Evolutionary conservation across 2,113 vertebrate species (phyloP), one percentile per base, ranked within the genome.

Genomic region (Capricornis sumatraensis): DNA sequence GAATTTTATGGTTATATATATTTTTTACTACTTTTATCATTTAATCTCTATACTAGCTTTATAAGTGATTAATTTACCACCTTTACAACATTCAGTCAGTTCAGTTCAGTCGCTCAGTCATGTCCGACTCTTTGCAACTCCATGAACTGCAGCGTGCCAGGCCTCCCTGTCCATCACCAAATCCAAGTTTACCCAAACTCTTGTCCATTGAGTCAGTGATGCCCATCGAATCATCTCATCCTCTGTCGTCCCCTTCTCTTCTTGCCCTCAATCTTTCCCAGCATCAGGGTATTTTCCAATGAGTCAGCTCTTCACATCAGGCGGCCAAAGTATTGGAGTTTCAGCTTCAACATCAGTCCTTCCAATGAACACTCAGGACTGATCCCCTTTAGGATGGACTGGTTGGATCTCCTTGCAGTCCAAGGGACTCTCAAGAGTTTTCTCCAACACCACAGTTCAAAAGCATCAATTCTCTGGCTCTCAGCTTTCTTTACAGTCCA

Each of bases 201-300:
- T 21, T 23, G n/a, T 19, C n/a, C n/a, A 71, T 12, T 71, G 64
- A 71, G n/a, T 71, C 0, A 2, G n/a, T 71, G 64, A 71, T 21
- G 64, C 64, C 64, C 19, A 36, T 71, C 19, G 4, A 71, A 11
- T 19, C 64, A 71, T 71, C n/a, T 71, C 64, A 71, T 71, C 17
- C 2, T 71, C n/a, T 3, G 17, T 71, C 1, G 0, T 11, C 64
- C n/a, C 64, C 9, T 36, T 71, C 64, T 23, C 64, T 17, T 71
- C n/a, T 5, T 36, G 19, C 17, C n/a, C 17, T 11, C 64, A 21
- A 71, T 36, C n/a, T 21, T 21, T 71, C n/a, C 64, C 64, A 71
- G n/a, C 17, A 71, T 71, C 9, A 71, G 17, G 17, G 17, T 71
- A n/a, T 71, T 71, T 71, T 71, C 64, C 1, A 36, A 36, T 36